Percentiles rank a stretch among this genome's conserved stretches.
Conservation (phyloP, 2,113 vertebrate genomes). For the Todiramphus chloris region DNA sequence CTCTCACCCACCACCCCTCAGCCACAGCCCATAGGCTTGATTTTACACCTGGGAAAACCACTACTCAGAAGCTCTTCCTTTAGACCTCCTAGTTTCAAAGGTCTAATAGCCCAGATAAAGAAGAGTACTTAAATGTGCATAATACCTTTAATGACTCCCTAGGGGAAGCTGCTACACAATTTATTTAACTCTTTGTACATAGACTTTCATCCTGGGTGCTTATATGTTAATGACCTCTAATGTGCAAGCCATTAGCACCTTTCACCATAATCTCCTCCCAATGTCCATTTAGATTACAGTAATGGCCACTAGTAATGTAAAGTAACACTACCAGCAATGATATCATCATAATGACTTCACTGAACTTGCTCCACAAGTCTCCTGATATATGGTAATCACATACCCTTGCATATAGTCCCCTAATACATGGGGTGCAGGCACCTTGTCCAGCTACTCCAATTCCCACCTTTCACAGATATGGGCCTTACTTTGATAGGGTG, state of each 20-base stretch:
- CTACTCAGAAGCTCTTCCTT: constrained; percentile 50
- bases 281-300: constrained; percentile 69
- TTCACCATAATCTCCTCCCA: constrained; percentile 71
- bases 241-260: constrained; percentile 67
- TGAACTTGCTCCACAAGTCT: constrained; percentile 6
- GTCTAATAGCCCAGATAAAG: constrained; percentile 66
- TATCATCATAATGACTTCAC: constrained; percentile 67
- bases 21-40: not conserved
- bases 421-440: not conserved
- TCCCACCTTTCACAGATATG: not conserved
- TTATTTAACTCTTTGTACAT: constrained; percentile 66
- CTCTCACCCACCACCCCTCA: not conserved
- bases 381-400: not conserved
- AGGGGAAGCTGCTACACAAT: constrained; percentile 42
- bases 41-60: constrained; percentile 57
- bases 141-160: constrained; percentile 62
- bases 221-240: constrained; percentile 62
- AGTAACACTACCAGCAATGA: constrained; percentile 58
- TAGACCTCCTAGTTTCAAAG: constrained; percentile 45
- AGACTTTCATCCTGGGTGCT: constrained; percentile 59
- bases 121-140: constrained; percentile 62
- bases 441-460: not conserved
- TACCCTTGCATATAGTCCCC: not conserved
- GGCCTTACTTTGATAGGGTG: not conserved
- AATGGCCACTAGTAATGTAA: constrained; percentile 60